Base-by-base conservation (phyloP, 2,113 vertebrate species). In the Osmerus mordax region DNA sequence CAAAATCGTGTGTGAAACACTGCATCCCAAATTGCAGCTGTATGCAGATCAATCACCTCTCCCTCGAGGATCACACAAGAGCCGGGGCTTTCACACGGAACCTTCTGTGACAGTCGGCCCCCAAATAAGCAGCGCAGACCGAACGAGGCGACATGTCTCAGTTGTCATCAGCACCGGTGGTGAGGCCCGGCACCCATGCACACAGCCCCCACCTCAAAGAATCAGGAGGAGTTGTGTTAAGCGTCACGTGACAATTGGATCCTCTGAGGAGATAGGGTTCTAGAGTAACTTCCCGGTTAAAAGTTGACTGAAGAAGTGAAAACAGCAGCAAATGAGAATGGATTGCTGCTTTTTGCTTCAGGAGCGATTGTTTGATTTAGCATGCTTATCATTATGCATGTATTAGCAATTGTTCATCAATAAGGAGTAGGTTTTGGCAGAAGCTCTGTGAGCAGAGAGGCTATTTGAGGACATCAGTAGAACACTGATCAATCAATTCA, bases 31-130 rank as follows among this genome's bases (percentile, higher is more conserved):
- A 62, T 14, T 28, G 28, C 21, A 13, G 59, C 23, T 61, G n/a
- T 60, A 15, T 55, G 77, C 75, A 65, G 62, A 41, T 76, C 70
- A 74, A 74, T 47, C 56, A 67, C 62, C n/a, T 41, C 18, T 36
- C 62, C 28, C 60, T 25, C 14, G 60, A 21, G 60, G 52, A 15
- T 9, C 12, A 54, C 53, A 59, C 4, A 19, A 59, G n/a, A 59
- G 16, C 36, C 18, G 7, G 63, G 15, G 63, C 63, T n/a, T 65
- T 65, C 32, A 19, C 63, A 65, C 32, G 2, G 32, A 41, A 65
- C 23, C 25, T 62, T 62, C 60, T 8, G 25, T 11, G 60, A 62
- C 53, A 60, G 62, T 21, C 53, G 15, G 25, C 28, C 54, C 16
- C 14, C 21, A 25, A 29, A 53, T 21, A n/a, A 8, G 9, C 16